Percentiles rank a stretch among this genome's conserved stretches.
Conservation (phyloP, 2,113 vertebrate species). For the Osmerus mordax region DNA sequence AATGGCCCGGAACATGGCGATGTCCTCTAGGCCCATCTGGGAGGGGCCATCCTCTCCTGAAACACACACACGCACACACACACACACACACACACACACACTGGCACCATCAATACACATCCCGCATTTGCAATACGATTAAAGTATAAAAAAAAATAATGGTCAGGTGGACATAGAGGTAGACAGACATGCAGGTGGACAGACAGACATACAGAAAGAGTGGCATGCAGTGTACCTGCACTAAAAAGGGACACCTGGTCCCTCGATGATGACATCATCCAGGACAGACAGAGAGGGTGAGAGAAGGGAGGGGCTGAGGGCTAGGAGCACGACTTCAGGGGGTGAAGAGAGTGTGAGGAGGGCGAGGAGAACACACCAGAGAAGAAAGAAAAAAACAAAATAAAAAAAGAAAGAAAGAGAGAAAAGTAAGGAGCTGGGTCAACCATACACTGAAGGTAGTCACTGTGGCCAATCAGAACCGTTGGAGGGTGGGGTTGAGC, state of each 20-base stretch:
- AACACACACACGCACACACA: slow-evolving; percentile 5
- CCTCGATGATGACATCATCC: slow-evolving; percentile 60
- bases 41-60: slow-evolving; percentile 92
- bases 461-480: background rate
- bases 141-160: background rate
- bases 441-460: slow-evolving; percentile 7
- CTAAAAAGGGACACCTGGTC: slow-evolving; percentile 65
- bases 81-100: background rate
- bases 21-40: slow-evolving; percentile 91
- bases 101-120: background rate
- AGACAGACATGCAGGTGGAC: slow-evolving; percentile 20
- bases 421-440: slow-evolving; percentile 35
- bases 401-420: slow-evolving; percentile 45
- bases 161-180: background rate
- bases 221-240: slow-evolving; percentile 73
- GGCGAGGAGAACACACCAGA: slow-evolving; percentile 58
- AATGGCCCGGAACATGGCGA: slow-evolving; percentile 86
- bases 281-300: slow-evolving; percentile 63
- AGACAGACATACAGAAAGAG: slow-evolving; percentile 27
- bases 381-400: slow-evolving; percentile 41
- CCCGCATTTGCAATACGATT: background rate
- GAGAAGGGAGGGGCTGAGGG: slow-evolving; percentile 58
- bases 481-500: slow-evolving; percentile 14
- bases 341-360: slow-evolving; percentile 33
- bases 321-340: slow-evolving; percentile 51